phyloP scores from a whole-genome alignment of 2,113 vertebrate species.

The Alaudala cheleensis region DNA sequence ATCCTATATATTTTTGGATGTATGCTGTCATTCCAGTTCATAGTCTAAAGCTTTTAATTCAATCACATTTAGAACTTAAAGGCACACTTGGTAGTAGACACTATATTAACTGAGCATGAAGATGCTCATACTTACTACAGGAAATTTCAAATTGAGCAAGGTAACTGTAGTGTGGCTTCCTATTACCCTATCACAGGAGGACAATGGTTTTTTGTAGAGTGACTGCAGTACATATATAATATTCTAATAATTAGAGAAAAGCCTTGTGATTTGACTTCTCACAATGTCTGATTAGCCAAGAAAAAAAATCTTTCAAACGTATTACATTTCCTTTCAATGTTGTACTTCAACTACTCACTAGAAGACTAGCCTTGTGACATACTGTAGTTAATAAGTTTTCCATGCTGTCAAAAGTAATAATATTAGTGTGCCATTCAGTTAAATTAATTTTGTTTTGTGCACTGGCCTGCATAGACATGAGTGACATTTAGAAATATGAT shows the following conservation, averaged over 20 bases:
- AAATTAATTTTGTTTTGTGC: conserved; percentile 82
- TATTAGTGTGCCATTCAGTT: conserved; percentile 74
- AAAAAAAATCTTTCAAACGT: conserved; percentile 11
- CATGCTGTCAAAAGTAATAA: conserved; percentile 81
- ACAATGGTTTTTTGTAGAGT: conserved; percentile 24
- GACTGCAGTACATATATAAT: background rate
- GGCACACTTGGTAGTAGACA: background rate
- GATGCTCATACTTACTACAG: background rate
- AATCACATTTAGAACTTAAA: background rate
- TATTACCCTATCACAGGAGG: background rate
- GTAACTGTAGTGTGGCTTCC: background rate
- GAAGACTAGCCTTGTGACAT: conserved; percentile 63
- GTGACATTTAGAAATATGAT: conserved; percentile 75
- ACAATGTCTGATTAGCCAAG: conserved; percentile 1
- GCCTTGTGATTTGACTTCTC: conserved; percentile 39
- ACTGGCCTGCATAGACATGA: conserved; percentile 69
- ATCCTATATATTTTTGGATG: background rate
- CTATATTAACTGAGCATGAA: background rate
- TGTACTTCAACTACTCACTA: conserved; percentile 34
- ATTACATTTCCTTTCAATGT: conserved; percentile 54
- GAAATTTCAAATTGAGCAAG: background rate
- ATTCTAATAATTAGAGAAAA: conserved; percentile 48
- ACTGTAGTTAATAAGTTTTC: conserved; percentile 78
- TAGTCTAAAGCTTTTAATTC: background rate
- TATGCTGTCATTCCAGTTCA: background rate